A percentile compares a stretch with the other conserved stretches of the same genome.
These are phyloP conservation scores for Aphidius colemani DNA, from an alignment of 2,888 invertebrate species.

Conservation along the genomic window DNA sequence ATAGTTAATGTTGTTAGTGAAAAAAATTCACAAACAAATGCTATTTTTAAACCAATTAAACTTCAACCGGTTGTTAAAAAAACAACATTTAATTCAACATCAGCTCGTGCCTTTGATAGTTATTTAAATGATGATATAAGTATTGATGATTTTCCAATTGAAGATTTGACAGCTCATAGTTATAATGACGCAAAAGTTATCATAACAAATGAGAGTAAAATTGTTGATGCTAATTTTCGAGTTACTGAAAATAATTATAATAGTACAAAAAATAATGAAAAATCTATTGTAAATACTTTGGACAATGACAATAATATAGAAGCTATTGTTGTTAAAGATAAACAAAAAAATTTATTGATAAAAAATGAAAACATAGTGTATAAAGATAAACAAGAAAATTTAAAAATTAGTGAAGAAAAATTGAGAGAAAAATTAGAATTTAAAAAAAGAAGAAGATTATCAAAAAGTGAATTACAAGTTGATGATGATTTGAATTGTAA, in stretches of 20 bases:
- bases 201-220: too few species aligned
- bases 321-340: too few species aligned
- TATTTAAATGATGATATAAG: conserved; percentile 28
- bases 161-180: too few species aligned
- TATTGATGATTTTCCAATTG: neutral
- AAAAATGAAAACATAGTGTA: too few species aligned
- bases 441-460: neutral
- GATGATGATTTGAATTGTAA: neutral
- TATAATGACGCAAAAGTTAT: too few species aligned
- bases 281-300: too few species aligned
- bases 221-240: neutral
- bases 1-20: conserved; percentile 38
- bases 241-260: neutral
- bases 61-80: conserved; percentile 42
- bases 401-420: neutral
- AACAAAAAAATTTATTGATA: too few species aligned
- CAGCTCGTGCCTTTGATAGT: conserved; percentile 38
- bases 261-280: neutral
- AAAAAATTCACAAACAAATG: conserved; percentile 9
- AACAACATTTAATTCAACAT: conserved; percentile 28
- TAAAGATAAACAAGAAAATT: too few species aligned
- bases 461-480: neutral
- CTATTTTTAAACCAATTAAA: conserved; percentile 48
- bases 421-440: neutral
- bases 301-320: too few species aligned